Conservation (phyloP, 2,797 vertebrate species). For the Morelia viridis region DNA sequence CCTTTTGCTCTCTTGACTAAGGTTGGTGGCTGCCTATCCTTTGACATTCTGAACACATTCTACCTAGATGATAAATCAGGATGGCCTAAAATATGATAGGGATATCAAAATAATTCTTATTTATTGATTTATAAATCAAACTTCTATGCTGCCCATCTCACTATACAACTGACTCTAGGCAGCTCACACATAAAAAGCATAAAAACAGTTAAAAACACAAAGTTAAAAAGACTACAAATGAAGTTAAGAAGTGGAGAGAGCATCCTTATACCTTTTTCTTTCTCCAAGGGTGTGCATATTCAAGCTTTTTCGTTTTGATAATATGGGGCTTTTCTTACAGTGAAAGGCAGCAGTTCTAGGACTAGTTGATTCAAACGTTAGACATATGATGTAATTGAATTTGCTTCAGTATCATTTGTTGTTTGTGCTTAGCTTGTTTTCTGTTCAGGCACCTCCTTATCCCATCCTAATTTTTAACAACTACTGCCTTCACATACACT, state of each 20-base stretch:
- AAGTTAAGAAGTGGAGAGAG: too few relatives aligned
- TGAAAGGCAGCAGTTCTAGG: not conserved
- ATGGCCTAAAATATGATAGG: not conserved
- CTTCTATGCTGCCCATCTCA: too few relatives aligned
- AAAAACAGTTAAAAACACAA: too few relatives aligned
- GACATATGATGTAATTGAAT: not conserved
- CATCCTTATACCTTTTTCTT: not conserved
- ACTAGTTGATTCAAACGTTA: not conserved
- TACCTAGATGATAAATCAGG: not conserved
- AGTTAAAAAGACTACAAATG: too few relatives aligned
- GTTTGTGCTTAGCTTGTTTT: not conserved
- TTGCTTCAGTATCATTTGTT: not conserved
- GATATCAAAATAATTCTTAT: not conserved
- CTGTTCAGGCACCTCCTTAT: not conserved
- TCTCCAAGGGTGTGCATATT: not conserved
- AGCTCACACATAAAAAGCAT: too few relatives aligned
- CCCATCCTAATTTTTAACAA: not conserved
- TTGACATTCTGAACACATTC: not conserved
- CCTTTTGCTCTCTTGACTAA: not conserved
- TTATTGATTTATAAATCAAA: too few relatives aligned
- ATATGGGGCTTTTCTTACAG: not conserved
- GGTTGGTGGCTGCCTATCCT: not conserved
- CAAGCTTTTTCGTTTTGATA: not conserved
- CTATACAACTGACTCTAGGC: too few relatives aligned
- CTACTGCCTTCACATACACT: not conserved